Conservation (phyloP, 2,113 vertebrate species). For the Neotragus moschatus region DNA sequence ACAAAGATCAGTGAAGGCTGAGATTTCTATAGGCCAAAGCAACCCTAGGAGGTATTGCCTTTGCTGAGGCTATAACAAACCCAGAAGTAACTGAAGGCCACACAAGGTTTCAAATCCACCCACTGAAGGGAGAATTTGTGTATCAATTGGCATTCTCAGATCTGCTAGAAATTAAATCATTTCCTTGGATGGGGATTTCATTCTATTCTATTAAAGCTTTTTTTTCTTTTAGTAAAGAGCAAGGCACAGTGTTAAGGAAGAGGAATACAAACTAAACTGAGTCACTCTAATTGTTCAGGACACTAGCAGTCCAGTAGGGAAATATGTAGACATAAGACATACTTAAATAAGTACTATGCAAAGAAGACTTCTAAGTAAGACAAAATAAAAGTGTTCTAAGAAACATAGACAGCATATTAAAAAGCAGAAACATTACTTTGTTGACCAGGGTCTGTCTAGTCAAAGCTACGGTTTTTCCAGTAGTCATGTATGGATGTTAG, state of each 20-base stretch:
- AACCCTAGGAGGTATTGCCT: background rate
- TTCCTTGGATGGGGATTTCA: background rate
- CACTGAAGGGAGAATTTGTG: background rate
- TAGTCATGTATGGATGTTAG: background rate
- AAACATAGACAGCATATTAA: background rate
- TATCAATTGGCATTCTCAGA: background rate
- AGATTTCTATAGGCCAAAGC: background rate
- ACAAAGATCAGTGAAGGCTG: background rate
- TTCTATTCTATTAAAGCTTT: background rate
- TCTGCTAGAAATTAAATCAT: background rate
- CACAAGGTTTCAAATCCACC: background rate
- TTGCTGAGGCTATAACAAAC: background rate
- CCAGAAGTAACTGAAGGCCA: background rate
- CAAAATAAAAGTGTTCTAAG: background rate
- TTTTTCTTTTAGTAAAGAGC: background rate
- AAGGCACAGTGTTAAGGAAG: background rate
- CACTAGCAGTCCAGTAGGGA: background rate
- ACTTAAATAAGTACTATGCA: background rate
- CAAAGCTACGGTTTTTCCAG: background rate
- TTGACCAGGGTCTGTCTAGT: background rate
- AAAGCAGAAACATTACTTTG: background rate
- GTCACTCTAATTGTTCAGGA: background rate
- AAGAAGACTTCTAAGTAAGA: background rate
- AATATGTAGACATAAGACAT: background rate
- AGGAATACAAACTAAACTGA: background rate